Percentiles rank a stretch among this genome's conserved stretches.
These are phyloP conservation scores for Cherax quadricarinatus DNA, from an alignment of 1,140 invertebrate genomes.

Conservation along the genomic window DNA sequence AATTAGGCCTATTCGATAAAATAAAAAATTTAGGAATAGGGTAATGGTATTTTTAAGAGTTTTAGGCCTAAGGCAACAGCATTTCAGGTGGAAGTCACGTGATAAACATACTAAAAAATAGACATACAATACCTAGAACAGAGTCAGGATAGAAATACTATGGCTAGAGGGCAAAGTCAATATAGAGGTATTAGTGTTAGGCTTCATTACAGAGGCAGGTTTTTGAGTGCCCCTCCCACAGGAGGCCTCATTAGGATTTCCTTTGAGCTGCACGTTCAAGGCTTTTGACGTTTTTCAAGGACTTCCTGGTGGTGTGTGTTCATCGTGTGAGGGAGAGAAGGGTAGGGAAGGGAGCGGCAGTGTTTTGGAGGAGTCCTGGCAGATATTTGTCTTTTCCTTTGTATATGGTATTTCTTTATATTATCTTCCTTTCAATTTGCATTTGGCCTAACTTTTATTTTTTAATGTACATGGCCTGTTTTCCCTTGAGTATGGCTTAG, in stretches of 20 bases:
- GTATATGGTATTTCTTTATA: background rate
- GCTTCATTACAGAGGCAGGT: background rate
- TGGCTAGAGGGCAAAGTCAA: too few relatives aligned
- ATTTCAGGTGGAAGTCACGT: background rate
- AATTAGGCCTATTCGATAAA: too few relatives aligned
- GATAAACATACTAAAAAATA: too few relatives aligned
- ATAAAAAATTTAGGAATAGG: too few relatives aligned
- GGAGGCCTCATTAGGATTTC: constrained; percentile 39
- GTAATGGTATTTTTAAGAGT: too few relatives aligned
- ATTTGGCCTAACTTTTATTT: too few relatives aligned
- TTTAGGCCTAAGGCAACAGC: background rate
- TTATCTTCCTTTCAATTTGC: background rate
- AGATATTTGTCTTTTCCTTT: background rate
- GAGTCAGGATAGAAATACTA: too few relatives aligned
- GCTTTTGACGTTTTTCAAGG: constrained; percentile 40
- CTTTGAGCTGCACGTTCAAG: constrained; percentile 42
- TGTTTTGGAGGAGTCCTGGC: background rate
- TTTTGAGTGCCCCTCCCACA: background rate
- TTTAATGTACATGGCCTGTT: too few relatives aligned
- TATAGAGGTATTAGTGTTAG: background rate
- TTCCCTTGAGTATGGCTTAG: too few relatives aligned
- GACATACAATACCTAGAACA: too few relatives aligned
- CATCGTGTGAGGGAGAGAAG: too few relatives aligned
- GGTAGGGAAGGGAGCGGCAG: background rate
- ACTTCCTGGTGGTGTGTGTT: background rate